Conservation (phyloP, 2,888 invertebrate species). For the Latrodectus hesperus region DNA sequence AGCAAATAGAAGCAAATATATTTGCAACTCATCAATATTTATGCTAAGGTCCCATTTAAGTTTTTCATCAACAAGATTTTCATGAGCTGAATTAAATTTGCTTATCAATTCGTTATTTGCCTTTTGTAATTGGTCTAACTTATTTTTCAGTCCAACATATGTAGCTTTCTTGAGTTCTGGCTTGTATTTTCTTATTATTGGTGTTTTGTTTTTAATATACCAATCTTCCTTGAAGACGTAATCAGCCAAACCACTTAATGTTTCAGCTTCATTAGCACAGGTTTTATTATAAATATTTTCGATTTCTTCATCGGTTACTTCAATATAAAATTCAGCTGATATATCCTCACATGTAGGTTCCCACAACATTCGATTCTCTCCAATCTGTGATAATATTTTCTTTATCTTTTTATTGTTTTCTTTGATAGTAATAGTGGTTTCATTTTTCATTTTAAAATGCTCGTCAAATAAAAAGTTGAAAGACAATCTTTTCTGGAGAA, state of each 20-base stretch:
- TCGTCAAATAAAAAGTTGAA: slow-evolving; percentile 40
- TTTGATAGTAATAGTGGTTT: not conserved
- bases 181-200: not conserved
- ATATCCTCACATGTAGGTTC: slow-evolving; percentile 3
- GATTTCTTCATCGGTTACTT: slow-evolving; percentile 27
- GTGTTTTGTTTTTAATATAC: slow-evolving; percentile 7
- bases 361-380: slow-evolving; percentile 20
- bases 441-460: not conserved
- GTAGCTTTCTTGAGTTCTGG: slow-evolving; percentile 16
- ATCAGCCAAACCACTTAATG: slow-evolving; percentile 21
- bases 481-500: slow-evolving; percentile 16
- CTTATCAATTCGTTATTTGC: not conserved
- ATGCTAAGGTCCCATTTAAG: slow-evolving; percentile 31
- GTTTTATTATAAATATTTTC: not conserved
- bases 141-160: slow-evolving; percentile 15
- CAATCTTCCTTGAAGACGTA: slow-evolving; percentile 37
- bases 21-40: slow-evolving; percentile 33
- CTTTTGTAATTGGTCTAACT: slow-evolving; percentile 17
- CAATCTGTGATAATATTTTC: not conserved
- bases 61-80: slow-evolving; percentile 33
- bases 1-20: slow-evolving; percentile 17
- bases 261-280: not conserved
- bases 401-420: not conserved
- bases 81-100: slow-evolving; percentile 10
- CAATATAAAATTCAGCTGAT: not conserved